Evolutionary conservation across 1,140 invertebrate genomes (phyloP).

Genomic region (Plectrocnemia conspersa): DNA sequence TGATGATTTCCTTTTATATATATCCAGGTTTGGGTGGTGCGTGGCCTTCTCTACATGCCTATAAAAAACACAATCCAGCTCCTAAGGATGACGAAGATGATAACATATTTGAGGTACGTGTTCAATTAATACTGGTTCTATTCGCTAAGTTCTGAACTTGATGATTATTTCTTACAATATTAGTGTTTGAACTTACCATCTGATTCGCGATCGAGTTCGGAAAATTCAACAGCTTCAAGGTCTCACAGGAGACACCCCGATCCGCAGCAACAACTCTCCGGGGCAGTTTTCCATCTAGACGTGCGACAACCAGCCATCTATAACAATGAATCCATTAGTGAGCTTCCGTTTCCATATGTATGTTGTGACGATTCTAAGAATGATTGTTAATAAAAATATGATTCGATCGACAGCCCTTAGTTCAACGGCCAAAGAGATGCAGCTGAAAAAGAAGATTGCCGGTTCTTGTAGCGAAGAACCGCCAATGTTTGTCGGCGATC

Average conservation of each 20-base stretch:
- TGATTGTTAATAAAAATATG: not conserved
- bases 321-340: slow-evolving; percentile 15
- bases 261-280: slow-evolving; percentile 9
- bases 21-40: slow-evolving; percentile 54
- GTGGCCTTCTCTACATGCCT: slow-evolving; percentile 47
- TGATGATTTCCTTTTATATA: slow-evolving; percentile 16
- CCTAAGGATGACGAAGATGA: slow-evolving; percentile 46
- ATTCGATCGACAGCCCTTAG: no score
- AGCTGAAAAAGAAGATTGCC: slow-evolving; percentile 31
- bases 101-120: slow-evolving; percentile 48
- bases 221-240: slow-evolving; percentile 43
- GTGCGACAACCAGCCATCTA: slow-evolving; percentile 21
- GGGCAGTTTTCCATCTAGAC: slow-evolving; percentile 25
- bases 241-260: slow-evolving; percentile 32
- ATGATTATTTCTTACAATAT: no score
- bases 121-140: no score
- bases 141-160: no score
- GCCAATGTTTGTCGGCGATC: slow-evolving; percentile 35
- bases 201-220: slow-evolving; percentile 45
- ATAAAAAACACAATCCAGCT: slow-evolving; percentile 45
- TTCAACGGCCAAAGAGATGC: slow-evolving; percentile 25
- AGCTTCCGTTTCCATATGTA: no score
- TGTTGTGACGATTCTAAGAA: no score
- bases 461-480: slow-evolving; percentile 34
- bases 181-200: slow-evolving; percentile 44